These are phyloP conservation scores for Percopsis omiscomaycus DNA, from an alignment of 2,797 vertebrate genomes.

Conservation along the genomic window DNA sequence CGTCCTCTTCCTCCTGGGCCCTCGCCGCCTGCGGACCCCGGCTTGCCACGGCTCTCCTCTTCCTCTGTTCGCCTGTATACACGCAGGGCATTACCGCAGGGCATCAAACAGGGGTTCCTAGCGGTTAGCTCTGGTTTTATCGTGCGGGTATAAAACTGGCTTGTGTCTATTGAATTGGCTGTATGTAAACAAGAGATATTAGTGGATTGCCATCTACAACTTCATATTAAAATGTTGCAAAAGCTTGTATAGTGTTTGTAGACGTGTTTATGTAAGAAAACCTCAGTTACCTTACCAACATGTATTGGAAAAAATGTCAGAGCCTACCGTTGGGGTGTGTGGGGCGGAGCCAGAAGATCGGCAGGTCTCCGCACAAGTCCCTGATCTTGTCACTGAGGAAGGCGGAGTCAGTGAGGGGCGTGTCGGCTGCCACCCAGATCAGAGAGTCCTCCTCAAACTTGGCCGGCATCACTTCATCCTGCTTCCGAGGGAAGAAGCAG, in stretches of 20 bases:
- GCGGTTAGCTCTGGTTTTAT: too few relatives aligned
- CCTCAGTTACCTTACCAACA: too few relatives aligned
- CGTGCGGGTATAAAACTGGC: too few relatives aligned
- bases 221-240: too few relatives aligned
- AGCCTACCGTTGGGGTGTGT: slow-evolving; percentile 86
- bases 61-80: slow-evolving; percentile 82
- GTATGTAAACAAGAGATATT: too few relatives aligned
- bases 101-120: slow-evolving; percentile 1
- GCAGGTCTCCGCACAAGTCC: slow-evolving; percentile 87
- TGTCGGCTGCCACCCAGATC: slow-evolving; percentile 87
- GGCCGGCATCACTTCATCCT: slow-evolving; percentile 92
- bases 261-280: too few relatives aligned
- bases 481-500: slow-evolving; percentile 56
- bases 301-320: neutral
- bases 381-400: slow-evolving; percentile 91
- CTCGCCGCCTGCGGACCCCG: slow-evolving; percentile 74
- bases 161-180: too few relatives aligned
- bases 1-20: slow-evolving; percentile 59
- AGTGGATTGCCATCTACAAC: too few relatives aligned
- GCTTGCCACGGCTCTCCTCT: slow-evolving; percentile 80
- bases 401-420: slow-evolving; percentile 84
- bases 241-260: too few relatives aligned
- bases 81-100: slow-evolving; percentile 56
- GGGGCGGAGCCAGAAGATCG: slow-evolving; percentile 93
- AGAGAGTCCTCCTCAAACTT: slow-evolving; percentile 90